Percentiles rank a stretch among this genome's conserved stretches.
Evolutionary conservation across 2,888 invertebrate species (phyloP).

Genomic region (Amorpha juglandis): DNA sequence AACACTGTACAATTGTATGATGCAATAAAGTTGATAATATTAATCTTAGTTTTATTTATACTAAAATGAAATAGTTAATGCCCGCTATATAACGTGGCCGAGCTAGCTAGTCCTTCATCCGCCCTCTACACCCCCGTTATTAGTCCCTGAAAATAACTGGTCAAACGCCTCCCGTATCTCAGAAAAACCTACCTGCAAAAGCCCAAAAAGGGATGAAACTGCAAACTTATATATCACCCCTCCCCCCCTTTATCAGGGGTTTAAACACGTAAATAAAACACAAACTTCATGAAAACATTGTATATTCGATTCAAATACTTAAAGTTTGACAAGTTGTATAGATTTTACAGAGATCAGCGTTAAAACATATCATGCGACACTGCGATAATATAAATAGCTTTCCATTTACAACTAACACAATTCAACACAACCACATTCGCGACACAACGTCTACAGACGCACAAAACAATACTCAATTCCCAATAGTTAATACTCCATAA

Average conservation of each 20-base stretch:
- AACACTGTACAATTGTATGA: slow-evolving; percentile 8
- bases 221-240: too few relatives aligned
- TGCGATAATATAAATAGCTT: slow-evolving; percentile 42
- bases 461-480: slow-evolving; percentile 48
- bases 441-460: slow-evolving; percentile 38
- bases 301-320: slow-evolving; percentile 63
- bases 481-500: slow-evolving; percentile 34
- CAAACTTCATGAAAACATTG: slow-evolving; percentile 62
- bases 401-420: slow-evolving; percentile 32
- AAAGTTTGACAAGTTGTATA: slow-evolving; percentile 23
- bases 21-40: slow-evolving; percentile 16
- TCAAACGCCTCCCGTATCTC: too few relatives aligned
- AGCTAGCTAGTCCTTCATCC: too few relatives aligned
- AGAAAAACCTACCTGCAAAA: too few relatives aligned
- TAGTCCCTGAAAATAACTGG: too few relatives aligned
- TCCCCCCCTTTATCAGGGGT: too few relatives aligned
- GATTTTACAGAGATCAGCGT: slow-evolving; percentile 37
- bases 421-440: slow-evolving; percentile 60
- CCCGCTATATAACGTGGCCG: too few relatives aligned
- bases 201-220: too few relatives aligned
- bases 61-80: not conserved
- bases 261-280: slow-evolving; percentile 36
- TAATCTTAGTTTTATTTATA: not conserved
- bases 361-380: slow-evolving; percentile 45
- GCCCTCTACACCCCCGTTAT: too few relatives aligned